These are phyloP conservation scores for Harpagifer antarcticus DNA, from an alignment of 2,797 vertebrate genomes.

Conservation along the genomic window DNA sequence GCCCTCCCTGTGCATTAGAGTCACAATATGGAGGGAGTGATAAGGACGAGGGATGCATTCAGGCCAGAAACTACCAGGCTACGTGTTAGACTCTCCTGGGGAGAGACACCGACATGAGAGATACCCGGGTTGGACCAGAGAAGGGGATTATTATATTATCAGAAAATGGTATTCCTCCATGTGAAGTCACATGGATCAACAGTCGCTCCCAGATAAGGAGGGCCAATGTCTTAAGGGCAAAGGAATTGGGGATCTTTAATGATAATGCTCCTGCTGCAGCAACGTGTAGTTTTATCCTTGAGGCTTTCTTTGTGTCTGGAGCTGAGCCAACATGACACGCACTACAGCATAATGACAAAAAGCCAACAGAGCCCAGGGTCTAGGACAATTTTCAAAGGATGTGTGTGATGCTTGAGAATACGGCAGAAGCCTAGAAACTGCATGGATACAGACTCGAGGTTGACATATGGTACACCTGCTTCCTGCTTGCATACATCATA, in stretches of 20 bases:
- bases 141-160: conserved; percentile 72
- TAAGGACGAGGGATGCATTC: conserved; percentile 67
- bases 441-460: conserved; percentile 9
- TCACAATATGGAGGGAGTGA: conserved; percentile 73
- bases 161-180: conserved; percentile 74
- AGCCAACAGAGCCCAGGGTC: conserved; percentile 30
- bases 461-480: conserved; percentile 46
- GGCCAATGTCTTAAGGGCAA: conserved; percentile 51
- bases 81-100: conserved; percentile 63
- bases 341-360: conserved; percentile 42
- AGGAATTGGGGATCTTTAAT: conserved; percentile 52
- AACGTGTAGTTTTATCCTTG: conserved; percentile 53
- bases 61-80: conserved; percentile 50
- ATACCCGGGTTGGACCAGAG: conserved; percentile 49
- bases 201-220: conserved; percentile 54
- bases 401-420: conserved; percentile 19
- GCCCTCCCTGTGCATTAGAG: conserved; percentile 33
- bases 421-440: conserved; percentile 28
- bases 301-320: conserved; percentile 57
- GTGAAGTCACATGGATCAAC: conserved; percentile 63
- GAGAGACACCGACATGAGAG: conserved; percentile 63
- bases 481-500: conserved; percentile 36
- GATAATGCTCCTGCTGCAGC: conserved; percentile 55
- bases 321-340: conserved; percentile 43
- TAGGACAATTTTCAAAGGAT: conserved; percentile 32